Conservation (phyloP, 2,113 vertebrate species). For the Oceanites oceanicus region DNA sequence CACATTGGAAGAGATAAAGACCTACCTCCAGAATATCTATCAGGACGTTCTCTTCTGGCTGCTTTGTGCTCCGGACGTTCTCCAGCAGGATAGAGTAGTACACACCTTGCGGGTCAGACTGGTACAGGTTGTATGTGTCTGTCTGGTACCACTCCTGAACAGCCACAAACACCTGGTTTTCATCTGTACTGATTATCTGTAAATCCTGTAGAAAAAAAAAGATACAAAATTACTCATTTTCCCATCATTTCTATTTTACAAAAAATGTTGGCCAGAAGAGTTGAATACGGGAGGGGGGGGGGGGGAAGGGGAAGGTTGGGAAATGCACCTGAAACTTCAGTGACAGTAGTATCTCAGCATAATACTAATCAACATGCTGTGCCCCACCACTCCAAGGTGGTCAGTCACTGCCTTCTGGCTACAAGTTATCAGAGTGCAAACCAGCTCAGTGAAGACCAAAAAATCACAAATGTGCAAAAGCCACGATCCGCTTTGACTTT, state of each 20-base stretch:
- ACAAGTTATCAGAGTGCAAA: background rate
- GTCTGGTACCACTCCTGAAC: constrained; percentile 95
- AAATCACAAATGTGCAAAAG: background rate
- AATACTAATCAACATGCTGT: background rate
- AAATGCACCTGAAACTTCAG: background rate
- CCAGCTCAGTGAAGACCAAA: background rate
- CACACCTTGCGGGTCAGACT: constrained; percentile 88
- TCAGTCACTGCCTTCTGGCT: background rate
- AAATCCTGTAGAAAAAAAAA: constrained; percentile 80
- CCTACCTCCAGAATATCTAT: constrained; percentile 93
- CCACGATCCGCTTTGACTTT: background rate
- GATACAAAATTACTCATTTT: background rate
- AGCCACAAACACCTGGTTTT: constrained; percentile 92
- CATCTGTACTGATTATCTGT: constrained; percentile 93
- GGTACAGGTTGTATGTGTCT: constrained; percentile 95
- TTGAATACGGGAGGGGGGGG: fast-evolving
- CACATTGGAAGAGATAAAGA: background rate
- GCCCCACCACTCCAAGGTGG: background rate
- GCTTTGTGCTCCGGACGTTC: constrained; percentile 90
- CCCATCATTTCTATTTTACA: background rate
- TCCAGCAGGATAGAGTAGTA: constrained; percentile 89
- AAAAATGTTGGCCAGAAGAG: background rate
- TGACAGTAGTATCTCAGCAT: background rate
- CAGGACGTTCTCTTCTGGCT: constrained; percentile 89
- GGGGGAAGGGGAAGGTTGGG: too few species aligned